Percentiles rank a stretch among this genome's conserved stretches.
phyloP scores from a whole-genome alignment of 2,797 vertebrate species.

The Pyrrhura leucotis region DNA sequence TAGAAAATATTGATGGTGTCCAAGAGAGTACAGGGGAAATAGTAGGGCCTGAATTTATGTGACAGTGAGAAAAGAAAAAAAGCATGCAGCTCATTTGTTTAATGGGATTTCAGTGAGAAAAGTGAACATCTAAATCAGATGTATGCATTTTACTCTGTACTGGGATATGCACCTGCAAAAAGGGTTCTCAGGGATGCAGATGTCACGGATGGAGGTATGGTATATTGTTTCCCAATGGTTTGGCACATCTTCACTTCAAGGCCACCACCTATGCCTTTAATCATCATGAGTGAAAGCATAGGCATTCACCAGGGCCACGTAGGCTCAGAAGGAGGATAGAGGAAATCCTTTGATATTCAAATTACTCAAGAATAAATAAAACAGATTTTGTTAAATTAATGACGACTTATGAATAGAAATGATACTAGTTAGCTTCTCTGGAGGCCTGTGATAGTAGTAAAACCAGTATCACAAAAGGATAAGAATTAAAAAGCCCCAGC shows the following conservation, averaged over 20 bases:
- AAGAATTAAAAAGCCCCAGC: background rate
- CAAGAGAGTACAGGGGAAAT: background rate
- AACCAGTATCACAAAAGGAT: background rate
- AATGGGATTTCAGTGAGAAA: background rate
- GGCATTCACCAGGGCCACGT: background rate
- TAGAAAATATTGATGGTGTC: background rate
- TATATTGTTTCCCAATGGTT: background rate
- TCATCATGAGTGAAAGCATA: background rate
- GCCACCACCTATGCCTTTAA: background rate
- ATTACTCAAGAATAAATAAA: background rate
- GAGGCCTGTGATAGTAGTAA: background rate
- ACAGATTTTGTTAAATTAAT: background rate
- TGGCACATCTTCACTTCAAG: background rate
- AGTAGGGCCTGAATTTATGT: background rate
- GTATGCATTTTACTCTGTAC: background rate
- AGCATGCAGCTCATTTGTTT: background rate
- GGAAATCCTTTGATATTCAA: constrained; percentile 22
- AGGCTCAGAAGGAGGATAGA: background rate
- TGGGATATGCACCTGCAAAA: background rate
- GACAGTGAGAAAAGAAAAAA: background rate
- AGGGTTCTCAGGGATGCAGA: background rate
- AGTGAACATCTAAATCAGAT: background rate
- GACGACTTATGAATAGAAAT: background rate
- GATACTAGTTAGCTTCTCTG: background rate
- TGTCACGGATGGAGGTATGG: background rate